These are phyloP conservation scores for Dipodomys spectabilis DNA, from an alignment of 2,113 vertebrate genomes.

Conservation along the genomic window DNA sequence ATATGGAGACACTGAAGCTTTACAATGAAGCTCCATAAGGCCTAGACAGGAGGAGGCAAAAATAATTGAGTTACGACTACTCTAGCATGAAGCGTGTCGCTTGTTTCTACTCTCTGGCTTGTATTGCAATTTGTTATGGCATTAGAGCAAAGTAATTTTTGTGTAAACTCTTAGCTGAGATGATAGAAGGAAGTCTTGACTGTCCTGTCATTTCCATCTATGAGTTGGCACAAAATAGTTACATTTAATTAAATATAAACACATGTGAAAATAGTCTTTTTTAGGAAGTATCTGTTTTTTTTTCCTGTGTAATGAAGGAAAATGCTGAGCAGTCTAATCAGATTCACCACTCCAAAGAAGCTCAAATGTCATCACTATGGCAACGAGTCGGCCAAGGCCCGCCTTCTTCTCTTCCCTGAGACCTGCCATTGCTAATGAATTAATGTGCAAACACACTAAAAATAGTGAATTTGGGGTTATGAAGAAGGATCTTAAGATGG, in stretches of 20 bases:
- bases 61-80: constrained; percentile 23
- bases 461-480: background rate
- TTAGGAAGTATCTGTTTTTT: background rate
- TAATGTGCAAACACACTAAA: constrained; percentile 25
- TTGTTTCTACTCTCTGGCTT: constrained; percentile 43
- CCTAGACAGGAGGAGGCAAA: constrained; percentile 54
- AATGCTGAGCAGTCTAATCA: constrained; percentile 64
- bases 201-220: constrained; percentile 14
- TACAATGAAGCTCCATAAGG: background rate
- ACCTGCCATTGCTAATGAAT: constrained; percentile 33
- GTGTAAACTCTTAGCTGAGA: constrained; percentile 48
- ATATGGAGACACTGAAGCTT: constrained; percentile 31
- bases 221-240: constrained; percentile 43
- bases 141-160: constrained; percentile 8
- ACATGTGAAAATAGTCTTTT: background rate
- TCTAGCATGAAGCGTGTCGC: constrained; percentile 33
- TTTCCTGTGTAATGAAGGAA: constrained; percentile 54
- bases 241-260: constrained; percentile 55
- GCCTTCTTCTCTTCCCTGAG: constrained; percentile 24
- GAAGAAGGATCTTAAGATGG: constrained; percentile 17
- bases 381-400: constrained; percentile 67
- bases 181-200: constrained; percentile 13
- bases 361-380: constrained; percentile 80
- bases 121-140: constrained; percentile 30
- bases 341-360: constrained; percentile 64